Percentiles rank a stretch among this genome's conserved stretches.
Evolutionary conservation across 1,140 invertebrate species (phyloP).

Genomic region (Achroia grisella): DNA sequence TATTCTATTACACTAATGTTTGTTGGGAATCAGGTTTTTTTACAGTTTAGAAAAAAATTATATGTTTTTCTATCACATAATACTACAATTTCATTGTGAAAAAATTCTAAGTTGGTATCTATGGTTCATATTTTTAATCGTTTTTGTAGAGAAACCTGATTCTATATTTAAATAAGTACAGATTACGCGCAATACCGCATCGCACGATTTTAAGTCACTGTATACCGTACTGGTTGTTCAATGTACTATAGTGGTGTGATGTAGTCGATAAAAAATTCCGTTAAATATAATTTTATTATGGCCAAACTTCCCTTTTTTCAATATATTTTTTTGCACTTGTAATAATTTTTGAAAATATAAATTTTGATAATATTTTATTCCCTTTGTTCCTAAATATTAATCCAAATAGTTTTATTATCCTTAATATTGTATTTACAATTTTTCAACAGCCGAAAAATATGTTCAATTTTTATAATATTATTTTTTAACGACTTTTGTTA

Average conservation of each 20-base stretch:
- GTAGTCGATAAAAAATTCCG: constrained; percentile 66
- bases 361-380: constrained; percentile 71
- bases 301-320: constrained; percentile 70
- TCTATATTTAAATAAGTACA: constrained; percentile 54
- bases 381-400: constrained; percentile 71
- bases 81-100: too few species aligned
- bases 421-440: constrained; percentile 73
- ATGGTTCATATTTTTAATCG: too few species aligned
- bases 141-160: constrained; percentile 23
- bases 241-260: constrained; percentile 49
- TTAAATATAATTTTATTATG: constrained; percentile 61
- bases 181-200: constrained; percentile 53
- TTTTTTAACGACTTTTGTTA: constrained; percentile 73
- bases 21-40: constrained; percentile 60
- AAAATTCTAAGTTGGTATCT: too few species aligned
- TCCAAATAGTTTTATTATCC: constrained; percentile 73
- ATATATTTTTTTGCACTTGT: constrained; percentile 66
- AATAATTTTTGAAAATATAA: constrained; percentile 74
- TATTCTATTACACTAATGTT: constrained; percentile 64
- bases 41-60: not conserved
- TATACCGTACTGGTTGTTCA: constrained; percentile 63
- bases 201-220: constrained; percentile 56
- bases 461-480: constrained; percentile 71
- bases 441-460: constrained; percentile 74
- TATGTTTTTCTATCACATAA: too few species aligned